A percentile compares a stretch with the other conserved stretches of the same genome.
Conservation (phyloP, 2,797 vertebrate species). For the Anisognathus igniventris region DNA sequence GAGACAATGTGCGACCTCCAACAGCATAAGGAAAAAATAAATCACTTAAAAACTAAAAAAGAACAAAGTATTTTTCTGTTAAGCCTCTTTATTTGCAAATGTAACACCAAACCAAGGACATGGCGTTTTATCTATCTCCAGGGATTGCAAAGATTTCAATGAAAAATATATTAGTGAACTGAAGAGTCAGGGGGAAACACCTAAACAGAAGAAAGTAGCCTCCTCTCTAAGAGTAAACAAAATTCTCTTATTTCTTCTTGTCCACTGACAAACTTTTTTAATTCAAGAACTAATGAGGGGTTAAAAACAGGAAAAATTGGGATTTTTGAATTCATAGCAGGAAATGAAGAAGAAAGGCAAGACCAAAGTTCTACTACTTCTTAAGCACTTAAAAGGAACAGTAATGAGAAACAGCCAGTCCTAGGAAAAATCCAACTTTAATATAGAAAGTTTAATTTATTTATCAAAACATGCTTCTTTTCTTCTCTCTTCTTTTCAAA, state of each 20-base stretch:
- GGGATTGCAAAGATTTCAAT: neutral
- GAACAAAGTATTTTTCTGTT: neutral
- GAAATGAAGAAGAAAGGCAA: neutral
- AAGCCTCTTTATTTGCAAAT: neutral
- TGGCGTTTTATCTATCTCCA: neutral
- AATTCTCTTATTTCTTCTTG: neutral
- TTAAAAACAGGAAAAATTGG: neutral
- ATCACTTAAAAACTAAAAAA: neutral
- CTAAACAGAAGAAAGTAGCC: neutral
- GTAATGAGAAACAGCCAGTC: neutral
- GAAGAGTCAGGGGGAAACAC: neutral
- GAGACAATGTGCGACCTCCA: neutral
- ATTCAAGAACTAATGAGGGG: neutral
- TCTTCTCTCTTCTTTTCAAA: neutral
- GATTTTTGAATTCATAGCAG: neutral
- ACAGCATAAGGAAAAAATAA: neutral
- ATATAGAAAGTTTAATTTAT: neutral
- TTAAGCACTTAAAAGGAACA: neutral
- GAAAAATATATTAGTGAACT: neutral
- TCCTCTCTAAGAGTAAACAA: neutral
- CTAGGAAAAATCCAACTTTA: neutral
- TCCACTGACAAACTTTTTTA: neutral
- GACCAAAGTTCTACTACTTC: neutral
- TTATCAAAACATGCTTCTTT: neutral
- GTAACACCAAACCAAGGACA: neutral